Conservation (phyloP, 2,797 vertebrate genomes). For the Fistularia commersonii region DNA sequence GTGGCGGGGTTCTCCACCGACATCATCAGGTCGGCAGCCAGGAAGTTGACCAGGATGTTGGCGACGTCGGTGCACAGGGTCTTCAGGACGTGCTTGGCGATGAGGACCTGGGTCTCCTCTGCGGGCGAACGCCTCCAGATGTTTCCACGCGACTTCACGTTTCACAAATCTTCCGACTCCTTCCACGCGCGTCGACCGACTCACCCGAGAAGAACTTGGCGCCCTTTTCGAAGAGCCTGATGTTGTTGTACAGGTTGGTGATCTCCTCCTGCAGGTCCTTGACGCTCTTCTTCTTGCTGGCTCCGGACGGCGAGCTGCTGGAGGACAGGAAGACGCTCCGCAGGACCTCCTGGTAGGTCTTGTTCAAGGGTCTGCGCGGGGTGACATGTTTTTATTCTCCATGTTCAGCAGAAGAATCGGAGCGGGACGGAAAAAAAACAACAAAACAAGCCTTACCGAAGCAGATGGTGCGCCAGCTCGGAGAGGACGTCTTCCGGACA, state of each 20-base stretch:
- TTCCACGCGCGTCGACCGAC: not conserved
- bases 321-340: slow-evolving; percentile 85
- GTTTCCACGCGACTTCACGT: too few relatives aligned
- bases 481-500: slow-evolving; percentile 87
- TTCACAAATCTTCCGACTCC: too few relatives aligned
- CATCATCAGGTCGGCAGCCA: slow-evolving; percentile 90
- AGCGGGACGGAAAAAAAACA: not conserved
- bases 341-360: slow-evolving; percentile 88
- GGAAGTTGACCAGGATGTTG: slow-evolving; percentile 90
- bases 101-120: slow-evolving; percentile 89
- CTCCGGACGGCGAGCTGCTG: slow-evolving; percentile 74
- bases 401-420: too few relatives aligned
- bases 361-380: slow-evolving; percentile 82
- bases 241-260: slow-evolving; percentile 87
- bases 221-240: slow-evolving; percentile 91
- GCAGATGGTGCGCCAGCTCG: slow-evolving; percentile 85
- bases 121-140: not conserved
- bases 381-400: too few relatives aligned
- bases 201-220: slow-evolving; percentile 87
- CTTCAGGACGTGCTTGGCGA: slow-evolving; percentile 88
- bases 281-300: slow-evolving; percentile 85
- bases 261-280: slow-evolving; percentile 96
- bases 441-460: slow-evolving; percentile 69
- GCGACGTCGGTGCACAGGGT: slow-evolving; percentile 87
- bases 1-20: slow-evolving; percentile 79